These are phyloP conservation scores for Oplegnathus fasciatus DNA, from an alignment of 2,113 vertebrate species.

Conservation along the genomic window DNA sequence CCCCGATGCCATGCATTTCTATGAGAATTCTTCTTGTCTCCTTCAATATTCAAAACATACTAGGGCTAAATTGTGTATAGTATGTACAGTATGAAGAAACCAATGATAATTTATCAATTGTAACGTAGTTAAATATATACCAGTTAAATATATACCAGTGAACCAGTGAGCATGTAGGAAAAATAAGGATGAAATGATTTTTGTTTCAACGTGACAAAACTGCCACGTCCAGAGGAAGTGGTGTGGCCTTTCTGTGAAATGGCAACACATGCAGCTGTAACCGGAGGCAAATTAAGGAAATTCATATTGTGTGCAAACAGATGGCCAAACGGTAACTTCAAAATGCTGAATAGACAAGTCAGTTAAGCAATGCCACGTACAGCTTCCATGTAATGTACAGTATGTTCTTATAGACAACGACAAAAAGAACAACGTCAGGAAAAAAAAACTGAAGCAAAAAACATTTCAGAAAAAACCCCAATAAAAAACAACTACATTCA, in stretches of 20 bases:
- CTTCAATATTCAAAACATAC: too few species aligned
- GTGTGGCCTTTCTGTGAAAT: not conserved
- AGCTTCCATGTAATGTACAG: not conserved
- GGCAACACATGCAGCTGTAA: not conserved
- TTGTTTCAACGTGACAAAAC: not conserved
- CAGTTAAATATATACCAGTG: too few species aligned
- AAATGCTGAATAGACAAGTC: slow-evolving; percentile 59
- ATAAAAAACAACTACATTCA: too few species aligned
- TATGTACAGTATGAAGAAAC: too few species aligned
- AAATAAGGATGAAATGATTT: not conserved
- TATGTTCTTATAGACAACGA: not conserved
- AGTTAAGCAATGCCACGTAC: slow-evolving; percentile 17
- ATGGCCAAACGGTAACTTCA: not conserved
- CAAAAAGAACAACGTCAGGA: not conserved
- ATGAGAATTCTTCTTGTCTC: too few species aligned
- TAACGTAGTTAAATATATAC: too few species aligned
- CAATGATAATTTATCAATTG: too few species aligned
- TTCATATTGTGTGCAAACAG: not conserved
- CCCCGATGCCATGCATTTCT: too few species aligned
- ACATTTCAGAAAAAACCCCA: not conserved
- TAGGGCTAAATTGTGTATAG: too few species aligned
- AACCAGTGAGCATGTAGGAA: too few species aligned
- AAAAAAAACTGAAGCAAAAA: not conserved
- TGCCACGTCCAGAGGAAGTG: not conserved
- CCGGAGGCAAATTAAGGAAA: slow-evolving; percentile 16